Base-by-base conservation (phyloP, 2,113 vertebrate genomes). In the Hydrochoerus hydrochaeris region DNA sequence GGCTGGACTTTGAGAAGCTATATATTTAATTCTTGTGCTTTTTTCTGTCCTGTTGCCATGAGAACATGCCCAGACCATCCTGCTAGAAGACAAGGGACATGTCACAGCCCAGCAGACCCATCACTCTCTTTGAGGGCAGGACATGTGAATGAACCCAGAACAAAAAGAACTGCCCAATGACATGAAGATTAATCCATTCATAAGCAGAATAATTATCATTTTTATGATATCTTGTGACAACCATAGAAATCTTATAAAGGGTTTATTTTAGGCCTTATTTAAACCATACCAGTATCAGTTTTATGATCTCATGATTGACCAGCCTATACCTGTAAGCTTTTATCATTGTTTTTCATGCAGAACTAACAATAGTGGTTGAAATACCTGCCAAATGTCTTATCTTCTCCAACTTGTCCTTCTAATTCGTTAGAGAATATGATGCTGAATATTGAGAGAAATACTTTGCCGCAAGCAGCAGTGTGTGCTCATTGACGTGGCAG, bases 391-490 rank as follows among this genome's bases (percentile, higher is more conserved):
- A 92, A 49, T 75, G 38, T 62, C 30, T 65, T 85, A 62, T 88
- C 85, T 96, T 92, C 65, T 95, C 65, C 75, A 96, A 77, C 92
- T 96, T 65, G 82, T 92, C 38, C 71, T 96, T 97, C 80, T 91
- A 78, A 46, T 88, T 65, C 85, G 91, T 95, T 96, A 86, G 91
- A 96, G 92, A 97, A 97, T 91, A 57, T 83, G 54, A 85, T 90
- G 16, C 77, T 98, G 96, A 98, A 95, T 95, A 83, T 85, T 96
- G 92, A 96, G 91, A 91, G 91, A 94, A 97, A 84, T 78, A 52
- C 54, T 98, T 93, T 90, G 89, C 86, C 84, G 24, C 46, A 57
- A 95, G 65, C 77, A 60, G 94, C 46, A 88, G 89, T 62, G 60
- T 96, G 75, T 85, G 89, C 44, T 97, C 73, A 95, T 87, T 38